Conservation (phyloP, 1,140 invertebrate species). For the Drosophila nikananu region DNA sequence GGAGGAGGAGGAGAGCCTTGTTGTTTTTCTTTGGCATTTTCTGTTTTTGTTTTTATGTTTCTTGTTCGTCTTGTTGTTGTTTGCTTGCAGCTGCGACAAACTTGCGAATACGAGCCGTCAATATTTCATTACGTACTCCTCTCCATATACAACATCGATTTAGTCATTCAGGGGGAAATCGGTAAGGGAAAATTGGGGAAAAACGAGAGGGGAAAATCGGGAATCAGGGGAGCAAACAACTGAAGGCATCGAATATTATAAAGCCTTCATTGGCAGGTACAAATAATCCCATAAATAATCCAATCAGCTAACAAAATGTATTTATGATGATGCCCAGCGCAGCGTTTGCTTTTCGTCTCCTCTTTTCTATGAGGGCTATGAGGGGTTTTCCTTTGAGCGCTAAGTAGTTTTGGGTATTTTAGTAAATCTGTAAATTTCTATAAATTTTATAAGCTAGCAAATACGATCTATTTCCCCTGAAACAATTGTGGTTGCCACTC, state of each 20-base stretch:
- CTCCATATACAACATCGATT: slow-evolving; percentile 62
- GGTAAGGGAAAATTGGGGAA: neutral
- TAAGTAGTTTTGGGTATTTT: neutral
- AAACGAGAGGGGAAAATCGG: neutral
- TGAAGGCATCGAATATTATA: slow-evolving; percentile 2
- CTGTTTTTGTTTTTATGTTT: slow-evolving; percentile 37
- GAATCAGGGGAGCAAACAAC: slow-evolving; percentile 22
- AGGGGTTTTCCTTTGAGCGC: neutral
- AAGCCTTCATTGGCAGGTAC: neutral
- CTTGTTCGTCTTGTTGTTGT: neutral
- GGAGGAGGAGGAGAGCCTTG: slow-evolving; percentile 26
- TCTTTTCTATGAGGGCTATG: neutral
- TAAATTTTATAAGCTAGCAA: too few species aligned
- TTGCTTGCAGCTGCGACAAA: slow-evolving; percentile 67
- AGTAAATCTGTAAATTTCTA: neutral
- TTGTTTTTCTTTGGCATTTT: slow-evolving; percentile 47
- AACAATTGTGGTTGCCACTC: neutral
- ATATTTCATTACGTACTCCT: slow-evolving; percentile 39
- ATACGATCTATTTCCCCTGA: neutral
- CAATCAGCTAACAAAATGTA: slow-evolving; percentile 22
- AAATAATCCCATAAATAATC: slow-evolving; percentile 25
- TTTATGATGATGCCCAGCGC: slow-evolving; percentile 7
- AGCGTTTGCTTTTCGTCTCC: neutral
- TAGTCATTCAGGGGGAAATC: slow-evolving; percentile 41
- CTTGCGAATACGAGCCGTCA: slow-evolving; percentile 39